Base-by-base conservation (phyloP, 2,888 invertebrate genomes). In the Aporophyla lueneburgensis region DNA sequence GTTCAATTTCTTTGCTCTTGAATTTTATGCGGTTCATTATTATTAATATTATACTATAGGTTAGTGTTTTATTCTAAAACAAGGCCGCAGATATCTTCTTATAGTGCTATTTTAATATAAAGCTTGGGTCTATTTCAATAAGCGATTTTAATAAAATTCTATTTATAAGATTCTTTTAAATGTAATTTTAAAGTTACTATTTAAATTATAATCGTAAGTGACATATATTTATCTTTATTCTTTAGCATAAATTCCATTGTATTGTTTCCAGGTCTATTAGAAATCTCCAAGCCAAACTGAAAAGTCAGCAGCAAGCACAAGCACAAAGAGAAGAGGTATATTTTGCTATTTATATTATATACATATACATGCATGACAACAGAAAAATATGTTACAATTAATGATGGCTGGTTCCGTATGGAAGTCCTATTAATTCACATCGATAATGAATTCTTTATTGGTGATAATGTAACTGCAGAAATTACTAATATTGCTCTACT, bases 211-310 rank as follows among this genome's bases (percentile, higher is more conserved):
- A n/a, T n/a, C n/a, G n/a, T n/a, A n/a, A n/a, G n/a, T n/a, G n/a
- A n/a, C n/a, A n/a, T n/a, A n/a, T n/a, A n/a, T n/a, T n/a, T n/a
- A n/a, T n/a, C n/a, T n/a, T n/a, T n/a, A n/a, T n/a, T n/a, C n/a
- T n/a, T n/a, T n/a, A n/a, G n/a, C n/a, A n/a, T n/a, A n/a, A n/a
- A n/a, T n/a, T n/a, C n/a, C n/a, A n/a, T n/a, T n/a, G n/a, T 21
- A 16, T 62, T 53, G 0, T 65, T 97, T 97, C 40, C 96, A 99
- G 99, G 96, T 98, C 98, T 95, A 97, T 99, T 93, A 98, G 98
- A 97, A 98, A 98, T 97, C 98, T 98, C 97, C 98, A 99, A 98
- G 97, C 98, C 95, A 99, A 98, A 97, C 94, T 98, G 94, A 98
- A 98, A 97, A 98, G 98, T 97, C 98, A 98, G 97, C 98, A 98